Base-by-base conservation (phyloP, 1,140 invertebrate species). In the Drosophila bipectinata region DNA sequence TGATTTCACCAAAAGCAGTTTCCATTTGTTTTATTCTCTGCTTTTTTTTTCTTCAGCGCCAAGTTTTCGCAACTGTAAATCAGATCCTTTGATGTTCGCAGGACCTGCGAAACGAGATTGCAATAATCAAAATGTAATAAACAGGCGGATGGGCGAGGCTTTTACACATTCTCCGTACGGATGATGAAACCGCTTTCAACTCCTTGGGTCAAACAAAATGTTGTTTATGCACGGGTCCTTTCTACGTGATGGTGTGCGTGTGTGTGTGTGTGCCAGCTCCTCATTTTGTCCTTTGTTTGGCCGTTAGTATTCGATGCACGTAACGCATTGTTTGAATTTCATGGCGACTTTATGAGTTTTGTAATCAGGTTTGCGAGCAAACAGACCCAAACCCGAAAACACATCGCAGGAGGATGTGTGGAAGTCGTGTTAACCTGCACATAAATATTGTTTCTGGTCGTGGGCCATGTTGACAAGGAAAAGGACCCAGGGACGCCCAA, bases 321-420 rank as follows among this genome's bases (percentile, higher is more conserved):
- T 88, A 88, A 71, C 79, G 84, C 83, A 88, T 88, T 88, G 83
- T 88, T 88, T 88, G 83, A 89, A 89, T 88, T 88, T 89, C 84
- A 88, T 89, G 84, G 84, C 79, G 83, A 88, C 83, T 88, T 88
- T 88, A 88, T 88, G 83, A 88, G 83, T 88, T 88, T 88, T 83
- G 83, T 88, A 89, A 88, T 88, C 83, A 79, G 80, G 79, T 83
- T 82, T 83, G 79, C 71, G 71, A 75, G 79, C 75, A 77, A 83
- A 83, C 84, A 89, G 63, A 77, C 55, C 59, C 56, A 30, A 32
- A 47, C 64, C 45, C 60, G 32, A 24, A 32, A 15, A n/a, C 57
- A 47, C 9, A 47, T 47, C 14, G 44, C 8, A 47, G 44, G 44
- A 47, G 7, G 18, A 18, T 30, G 55, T 47, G 47, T 44, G 58